Conservation (phyloP, 1,140 invertebrate genomes). For the Leptestheria dahalacensis region DNA sequence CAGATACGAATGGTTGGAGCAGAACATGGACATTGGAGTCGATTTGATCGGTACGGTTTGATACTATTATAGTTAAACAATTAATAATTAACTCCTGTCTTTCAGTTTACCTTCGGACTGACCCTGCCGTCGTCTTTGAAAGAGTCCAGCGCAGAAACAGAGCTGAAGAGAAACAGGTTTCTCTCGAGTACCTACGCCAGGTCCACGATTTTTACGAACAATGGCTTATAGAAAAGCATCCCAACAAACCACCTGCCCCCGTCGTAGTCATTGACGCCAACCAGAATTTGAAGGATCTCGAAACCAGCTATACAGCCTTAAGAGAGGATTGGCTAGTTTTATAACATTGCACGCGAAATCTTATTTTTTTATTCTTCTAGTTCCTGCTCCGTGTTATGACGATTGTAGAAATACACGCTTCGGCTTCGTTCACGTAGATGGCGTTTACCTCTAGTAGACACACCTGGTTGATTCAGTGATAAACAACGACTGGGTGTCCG, state of each 20-base stretch:
- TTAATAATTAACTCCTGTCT: neutral
- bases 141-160: constrained; percentile 34
- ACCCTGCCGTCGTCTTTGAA: constrained; percentile 34
- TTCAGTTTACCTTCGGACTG: constrained; percentile 36
- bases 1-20: constrained; percentile 7
- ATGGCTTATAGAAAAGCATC: constrained; percentile 19
- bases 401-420: too few relatives aligned
- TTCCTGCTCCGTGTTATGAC: too few relatives aligned
- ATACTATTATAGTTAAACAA: neutral
- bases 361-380: too few relatives aligned
- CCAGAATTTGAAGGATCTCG: neutral
- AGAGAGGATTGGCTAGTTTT: neutral
- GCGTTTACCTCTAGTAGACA: too few relatives aligned
- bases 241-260: neutral
- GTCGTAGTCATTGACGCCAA: neutral
- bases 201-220: constrained; percentile 35
- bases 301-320: neutral
- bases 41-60: constrained; percentile 8
- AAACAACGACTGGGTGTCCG: too few relatives aligned
- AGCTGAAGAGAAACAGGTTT: constrained; percentile 32
- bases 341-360: too few relatives aligned
- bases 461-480: too few relatives aligned
- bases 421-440: too few relatives aligned
- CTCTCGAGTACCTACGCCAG: constrained; percentile 29
- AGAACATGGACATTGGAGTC: neutral